Base-by-base conservation (phyloP, 2,888 invertebrate genomes). In the Hirtodrosophila histrioides region DNA sequence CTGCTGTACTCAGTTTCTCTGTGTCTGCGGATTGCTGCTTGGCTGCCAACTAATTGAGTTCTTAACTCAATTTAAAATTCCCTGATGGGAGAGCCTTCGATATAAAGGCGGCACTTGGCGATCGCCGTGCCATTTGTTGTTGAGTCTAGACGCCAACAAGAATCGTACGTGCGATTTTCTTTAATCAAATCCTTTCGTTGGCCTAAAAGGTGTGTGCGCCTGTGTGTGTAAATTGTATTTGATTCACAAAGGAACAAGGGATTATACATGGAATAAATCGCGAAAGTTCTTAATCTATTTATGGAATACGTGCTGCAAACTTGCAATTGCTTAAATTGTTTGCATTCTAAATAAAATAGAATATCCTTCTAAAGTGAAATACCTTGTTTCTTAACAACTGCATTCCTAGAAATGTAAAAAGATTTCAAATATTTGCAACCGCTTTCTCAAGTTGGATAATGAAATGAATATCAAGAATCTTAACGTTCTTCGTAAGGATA, bases 71-170 rank as follows among this genome's bases (percentile, higher is more conserved):
- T 57, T 58, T 35, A 67, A 36, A 67, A 69, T 57, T 53, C 53
- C 53, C 60, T 54, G 4, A 11, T 36, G 71, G 40, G 88, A 78
- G 69, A 76, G 75, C 55, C 71, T 68, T 69, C 69, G 67, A 88
- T 90, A 90, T 89, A 90, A 91, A 91, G 89, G 87, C 87, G 72
- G 55, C 58, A 69, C 79, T 70, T 61, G 49, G 61, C 70, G 67
- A 74, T 77, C 81, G 69, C 70, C 79, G 78, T 89, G 88, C 89
- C 89, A 90, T 91, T 90, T 90, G 91, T 89, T 89, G 89, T 90
- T 88, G 89, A 90, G 89, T 90, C 83, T 81, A 78, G 89, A 78
- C 87, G 89, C 87, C 90, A 88, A 81, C 91, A 88, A 84, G 89
- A 90, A 85, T 86, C 90, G 75, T 74, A 77, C 78, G 82, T 81